Evolutionary conservation across 2,113 vertebrate genomes (phyloP).

Genomic region (Cathartes aura): DNA sequence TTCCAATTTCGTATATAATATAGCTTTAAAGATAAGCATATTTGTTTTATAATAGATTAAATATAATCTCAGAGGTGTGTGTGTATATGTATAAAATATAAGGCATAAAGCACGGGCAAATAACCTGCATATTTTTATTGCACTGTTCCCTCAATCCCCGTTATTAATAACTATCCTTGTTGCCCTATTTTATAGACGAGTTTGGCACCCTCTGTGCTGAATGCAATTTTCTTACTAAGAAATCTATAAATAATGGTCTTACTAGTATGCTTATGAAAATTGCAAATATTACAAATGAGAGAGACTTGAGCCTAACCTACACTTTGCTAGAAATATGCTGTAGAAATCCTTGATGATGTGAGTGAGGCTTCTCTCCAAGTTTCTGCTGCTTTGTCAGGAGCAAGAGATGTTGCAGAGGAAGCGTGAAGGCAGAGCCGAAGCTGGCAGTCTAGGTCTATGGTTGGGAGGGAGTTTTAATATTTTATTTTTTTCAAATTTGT

Average conservation of each 20-base stretch:
- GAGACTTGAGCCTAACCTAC: neutral
- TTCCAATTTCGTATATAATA: neutral
- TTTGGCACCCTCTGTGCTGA: neutral
- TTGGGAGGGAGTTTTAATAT: neutral
- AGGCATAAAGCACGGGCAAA: neutral
- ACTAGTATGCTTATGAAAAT: neutral
- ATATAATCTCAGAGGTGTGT: too few relatives aligned
- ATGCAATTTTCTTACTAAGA: neutral
- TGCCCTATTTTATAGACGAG: fast-evolving
- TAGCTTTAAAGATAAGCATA: neutral
- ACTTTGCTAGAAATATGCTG: neutral
- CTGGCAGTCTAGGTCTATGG: neutral
- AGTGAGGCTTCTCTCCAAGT: neutral
- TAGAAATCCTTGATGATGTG: neutral
- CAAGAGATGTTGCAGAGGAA: neutral
- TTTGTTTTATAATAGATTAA: neutral
- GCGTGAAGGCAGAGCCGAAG: fast-evolving
- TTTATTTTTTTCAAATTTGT: neutral
- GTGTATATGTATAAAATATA: neutral
- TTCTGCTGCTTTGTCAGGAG: neutral
- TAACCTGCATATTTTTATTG: neutral
- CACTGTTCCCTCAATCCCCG: neutral
- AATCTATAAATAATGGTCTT: neutral
- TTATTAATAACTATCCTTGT: neutral
- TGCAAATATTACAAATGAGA: neutral